A percentile compares a stretch with the other conserved stretches of the same genome.
Evolutionary conservation across 1,140 invertebrate genomes (phyloP).

Genomic region (Temnothorax longispinosus): DNA sequence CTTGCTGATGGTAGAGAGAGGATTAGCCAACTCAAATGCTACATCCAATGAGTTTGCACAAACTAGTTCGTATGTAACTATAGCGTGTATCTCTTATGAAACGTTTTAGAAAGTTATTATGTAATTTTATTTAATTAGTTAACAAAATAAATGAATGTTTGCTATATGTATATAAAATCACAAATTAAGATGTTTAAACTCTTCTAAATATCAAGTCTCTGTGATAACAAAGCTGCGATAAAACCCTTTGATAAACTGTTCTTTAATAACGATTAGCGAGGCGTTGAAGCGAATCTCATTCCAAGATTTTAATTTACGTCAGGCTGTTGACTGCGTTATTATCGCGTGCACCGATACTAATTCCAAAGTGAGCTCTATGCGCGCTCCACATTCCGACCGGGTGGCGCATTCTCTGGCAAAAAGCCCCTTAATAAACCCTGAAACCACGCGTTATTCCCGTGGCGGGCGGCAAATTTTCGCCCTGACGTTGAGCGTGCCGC

Average conservation of each 20-base stretch:
- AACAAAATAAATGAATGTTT: background rate
- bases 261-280: background rate
- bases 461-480: conserved; percentile 43
- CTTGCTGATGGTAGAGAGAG: background rate
- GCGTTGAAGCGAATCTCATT: conserved; percentile 3
- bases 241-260: background rate
- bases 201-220: background rate
- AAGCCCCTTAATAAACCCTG: conserved; percentile 60
- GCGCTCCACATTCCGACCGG: background rate
- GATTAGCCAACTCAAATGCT: conserved; percentile 26
- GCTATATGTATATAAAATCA: background rate
- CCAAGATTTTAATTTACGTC: conserved; percentile 58
- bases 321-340: conserved; percentile 3
- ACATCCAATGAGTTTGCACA: background rate
- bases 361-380: background rate
- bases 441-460: conserved; percentile 40
- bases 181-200: background rate
- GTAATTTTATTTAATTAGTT: background rate
- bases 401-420: conserved; percentile 34
- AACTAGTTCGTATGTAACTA: background rate
- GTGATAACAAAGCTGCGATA: background rate
- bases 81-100: background rate
- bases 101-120: background rate
- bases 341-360: background rate
- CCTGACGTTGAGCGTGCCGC: background rate